Percentiles rank a stretch among this genome's conserved stretches.
Evolutionary conservation across 2,888 invertebrate species (phyloP).

Genomic region (Schizaphis graminum): DNA sequence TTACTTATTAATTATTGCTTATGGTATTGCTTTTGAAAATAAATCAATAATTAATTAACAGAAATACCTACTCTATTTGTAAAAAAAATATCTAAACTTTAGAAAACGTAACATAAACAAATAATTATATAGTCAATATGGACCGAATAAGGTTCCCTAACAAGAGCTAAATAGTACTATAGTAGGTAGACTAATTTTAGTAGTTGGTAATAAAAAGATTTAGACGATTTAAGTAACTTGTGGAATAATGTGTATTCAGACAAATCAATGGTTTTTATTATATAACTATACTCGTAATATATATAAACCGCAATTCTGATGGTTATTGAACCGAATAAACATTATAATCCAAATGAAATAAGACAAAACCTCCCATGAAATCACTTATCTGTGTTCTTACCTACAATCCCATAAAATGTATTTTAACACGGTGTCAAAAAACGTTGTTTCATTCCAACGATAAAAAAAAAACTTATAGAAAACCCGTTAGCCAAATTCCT

Average conservation of each 20-base stretch:
- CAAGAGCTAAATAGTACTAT: not conserved
- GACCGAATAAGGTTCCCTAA: not conserved
- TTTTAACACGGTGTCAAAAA: constrained; percentile 47
- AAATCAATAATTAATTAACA: not conserved
- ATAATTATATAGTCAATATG: not conserved
- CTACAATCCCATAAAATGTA: not conserved
- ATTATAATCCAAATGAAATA: constrained; percentile 50
- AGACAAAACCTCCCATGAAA: constrained; percentile 50
- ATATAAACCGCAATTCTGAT: not conserved
- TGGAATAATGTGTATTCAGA: not conserved
- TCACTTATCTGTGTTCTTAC: constrained; percentile 37
- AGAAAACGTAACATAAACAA: not conserved
- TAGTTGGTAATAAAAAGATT: not conserved
- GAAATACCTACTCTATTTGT: not conserved
- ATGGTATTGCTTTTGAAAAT: not conserved
- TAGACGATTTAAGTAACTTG: not conserved
- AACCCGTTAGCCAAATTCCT: constrained; percentile 25
- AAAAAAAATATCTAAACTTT: not conserved
- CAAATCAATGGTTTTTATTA: not conserved
- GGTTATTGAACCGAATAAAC: constrained; percentile 56
- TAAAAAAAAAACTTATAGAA: constrained; percentile 42
- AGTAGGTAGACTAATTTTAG: not conserved
- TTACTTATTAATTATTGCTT: not conserved
- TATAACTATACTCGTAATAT: not conserved
- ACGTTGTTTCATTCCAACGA: not conserved